These are phyloP conservation scores for Peromyscus polionotus DNA, from an alignment of 2,113 vertebrate species.

Conservation along the genomic window DNA sequence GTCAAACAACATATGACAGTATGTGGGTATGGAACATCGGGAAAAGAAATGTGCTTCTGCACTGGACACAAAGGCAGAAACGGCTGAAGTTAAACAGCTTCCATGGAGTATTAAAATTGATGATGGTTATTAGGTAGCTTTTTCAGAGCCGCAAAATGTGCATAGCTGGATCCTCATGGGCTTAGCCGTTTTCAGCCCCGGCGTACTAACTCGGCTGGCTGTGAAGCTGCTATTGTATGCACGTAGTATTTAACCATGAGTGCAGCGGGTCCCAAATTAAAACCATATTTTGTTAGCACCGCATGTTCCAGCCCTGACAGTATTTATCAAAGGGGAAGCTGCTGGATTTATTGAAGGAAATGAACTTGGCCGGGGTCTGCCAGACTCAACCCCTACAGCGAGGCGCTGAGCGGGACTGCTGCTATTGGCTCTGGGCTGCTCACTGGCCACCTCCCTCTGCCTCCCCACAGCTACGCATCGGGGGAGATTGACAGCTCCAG, in stretches of 20 bases:
- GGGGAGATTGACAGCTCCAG: not conserved
- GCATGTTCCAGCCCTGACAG: constrained; percentile 72
- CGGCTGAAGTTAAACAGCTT: constrained; percentile 77
- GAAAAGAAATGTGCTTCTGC: constrained; percentile 75
- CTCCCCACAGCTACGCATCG: not conserved
- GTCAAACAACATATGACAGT: constrained; percentile 86
- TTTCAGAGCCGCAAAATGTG: constrained; percentile 80
- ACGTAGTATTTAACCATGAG: constrained; percentile 49
- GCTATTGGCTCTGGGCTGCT: not conserved
- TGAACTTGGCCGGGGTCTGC: constrained; percentile 66
- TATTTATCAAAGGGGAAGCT: constrained; percentile 75
- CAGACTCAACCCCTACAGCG: not conserved
- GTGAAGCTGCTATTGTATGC: constrained; percentile 48
- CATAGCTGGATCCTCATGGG: constrained; percentile 77
- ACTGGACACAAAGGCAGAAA: constrained; percentile 57
- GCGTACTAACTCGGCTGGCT: constrained; percentile 62
- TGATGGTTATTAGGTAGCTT: constrained; percentile 81
- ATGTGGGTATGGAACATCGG: constrained; percentile 76
- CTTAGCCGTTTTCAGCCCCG: constrained; percentile 68
- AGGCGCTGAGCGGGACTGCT: not conserved
- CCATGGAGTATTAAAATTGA: constrained; percentile 81
- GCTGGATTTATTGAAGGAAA: constrained; percentile 76
- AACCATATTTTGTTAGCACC: constrained; percentile 81
- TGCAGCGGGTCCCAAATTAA: constrained; percentile 74
- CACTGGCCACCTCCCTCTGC: not conserved